A percentile compares a stretch with the other conserved stretches of the same genome.
These are phyloP conservation scores for Monoplex corrugatus DNA, from an alignment of 2,888 invertebrate genomes.

Conservation along the genomic window DNA sequence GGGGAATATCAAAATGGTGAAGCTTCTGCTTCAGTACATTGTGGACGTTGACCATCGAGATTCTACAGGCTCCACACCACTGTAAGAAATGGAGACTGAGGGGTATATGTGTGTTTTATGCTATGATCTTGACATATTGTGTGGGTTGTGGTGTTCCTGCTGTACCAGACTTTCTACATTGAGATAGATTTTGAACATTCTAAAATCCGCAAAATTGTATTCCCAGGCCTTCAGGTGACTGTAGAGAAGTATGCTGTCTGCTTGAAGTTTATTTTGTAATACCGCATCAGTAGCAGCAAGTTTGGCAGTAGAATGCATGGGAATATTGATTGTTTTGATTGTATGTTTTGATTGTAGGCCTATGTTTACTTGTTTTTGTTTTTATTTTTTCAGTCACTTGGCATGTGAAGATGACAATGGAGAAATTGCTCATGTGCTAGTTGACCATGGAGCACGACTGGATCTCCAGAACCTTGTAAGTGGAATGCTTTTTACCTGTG, in stretches of 20 bases:
- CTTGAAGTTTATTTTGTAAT: not conserved
- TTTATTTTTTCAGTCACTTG: slow-evolving; percentile 81
- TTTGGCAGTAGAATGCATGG: not conserved
- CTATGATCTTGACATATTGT: not conserved
- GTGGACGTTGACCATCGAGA: slow-evolving; percentile 85
- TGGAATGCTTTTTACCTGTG: too few relatives aligned
- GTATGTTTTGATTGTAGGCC: not conserved
- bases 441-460: slow-evolving; percentile 74
- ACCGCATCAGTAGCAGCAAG: not conserved
- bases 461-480: slow-evolving; percentile 75
- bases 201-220: too few relatives aligned
- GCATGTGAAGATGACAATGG: slow-evolving; percentile 78
- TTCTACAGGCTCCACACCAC: slow-evolving; percentile 88
- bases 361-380: not conserved
- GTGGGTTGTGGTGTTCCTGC: not conserved
- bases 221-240: not conserved
- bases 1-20: slow-evolving; percentile 87
- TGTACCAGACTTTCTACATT: too few relatives aligned
- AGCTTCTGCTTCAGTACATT: slow-evolving; percentile 85
- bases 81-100: slow-evolving; percentile 84
- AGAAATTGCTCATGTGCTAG: slow-evolving; percentile 73
- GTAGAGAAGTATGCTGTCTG: too few relatives aligned
- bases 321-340: not conserved
- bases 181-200: not conserved
- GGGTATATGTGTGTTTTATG: not conserved